Conservation (phyloP, 92 coral and sea anemone species). For the Palythoa heliodiscus region DNA sequence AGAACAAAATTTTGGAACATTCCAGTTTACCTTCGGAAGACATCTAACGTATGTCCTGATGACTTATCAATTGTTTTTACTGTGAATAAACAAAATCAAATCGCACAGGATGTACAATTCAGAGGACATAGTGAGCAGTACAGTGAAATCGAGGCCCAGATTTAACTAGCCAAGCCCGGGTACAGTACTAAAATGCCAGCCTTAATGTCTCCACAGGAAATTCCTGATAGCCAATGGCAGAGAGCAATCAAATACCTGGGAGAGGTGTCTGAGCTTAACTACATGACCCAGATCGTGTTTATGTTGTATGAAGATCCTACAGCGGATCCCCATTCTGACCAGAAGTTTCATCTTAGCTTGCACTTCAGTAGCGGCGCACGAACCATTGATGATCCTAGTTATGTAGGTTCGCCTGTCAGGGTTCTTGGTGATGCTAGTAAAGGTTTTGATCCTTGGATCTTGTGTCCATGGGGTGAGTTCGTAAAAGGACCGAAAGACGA, state of each 20-base stretch:
- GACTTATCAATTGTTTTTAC: too few relatives aligned
- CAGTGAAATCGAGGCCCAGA: too few relatives aligned
- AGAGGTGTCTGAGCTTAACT: constrained; percentile 88
- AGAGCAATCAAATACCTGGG: constrained; percentile 76
- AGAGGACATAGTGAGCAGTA: too few relatives aligned
- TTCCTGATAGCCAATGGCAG: constrained; percentile 82
- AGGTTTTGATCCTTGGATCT: constrained; percentile 22
- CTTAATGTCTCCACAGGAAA: constrained; percentile 48
- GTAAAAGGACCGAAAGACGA: constrained; percentile 26
- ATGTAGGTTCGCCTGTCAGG: constrained; percentile 23
- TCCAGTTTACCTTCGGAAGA: too few relatives aligned
- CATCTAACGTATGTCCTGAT: too few relatives aligned
- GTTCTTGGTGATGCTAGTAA: neutral
- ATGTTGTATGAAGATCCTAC: constrained; percentile 95
- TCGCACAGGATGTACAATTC: too few relatives aligned
- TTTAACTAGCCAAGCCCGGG: too few relatives aligned
- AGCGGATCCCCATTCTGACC: constrained; percentile 80
- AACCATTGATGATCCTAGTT: constrained; percentile 27
- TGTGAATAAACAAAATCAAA: too few relatives aligned
- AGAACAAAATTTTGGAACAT: too few relatives aligned
- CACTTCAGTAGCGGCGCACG: constrained; percentile 88
- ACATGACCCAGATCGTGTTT: constrained; percentile 94
- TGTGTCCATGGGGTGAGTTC: constrained; percentile 42
- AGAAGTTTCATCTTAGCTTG: constrained; percentile 77
- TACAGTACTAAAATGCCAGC: neutral